These are phyloP conservation scores for Odiellus spinosus DNA, from an alignment of 2,888 invertebrate species.

Conservation along the genomic window DNA sequence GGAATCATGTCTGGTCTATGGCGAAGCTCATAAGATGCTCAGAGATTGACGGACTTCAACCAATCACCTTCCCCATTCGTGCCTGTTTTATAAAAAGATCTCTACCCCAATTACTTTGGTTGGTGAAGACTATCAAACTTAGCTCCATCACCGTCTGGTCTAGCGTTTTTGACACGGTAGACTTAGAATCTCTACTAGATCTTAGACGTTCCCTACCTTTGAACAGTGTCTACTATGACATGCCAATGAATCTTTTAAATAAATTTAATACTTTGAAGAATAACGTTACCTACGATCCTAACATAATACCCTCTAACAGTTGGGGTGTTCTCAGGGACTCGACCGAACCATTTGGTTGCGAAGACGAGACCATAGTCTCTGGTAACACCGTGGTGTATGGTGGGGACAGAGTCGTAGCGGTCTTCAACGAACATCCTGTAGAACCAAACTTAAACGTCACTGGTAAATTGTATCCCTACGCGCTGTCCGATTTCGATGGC, in stretches of 20 bases:
- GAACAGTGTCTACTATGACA: conserved; percentile 53
- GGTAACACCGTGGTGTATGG: too few relatives aligned
- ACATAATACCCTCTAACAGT: too few relatives aligned
- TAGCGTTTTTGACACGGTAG: conserved; percentile 46
- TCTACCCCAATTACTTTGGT: conserved; percentile 39
- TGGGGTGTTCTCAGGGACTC: too few relatives aligned
- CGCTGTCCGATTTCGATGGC: too few relatives aligned
- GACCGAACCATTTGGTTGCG: too few relatives aligned
- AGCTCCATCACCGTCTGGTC: conserved; percentile 69
- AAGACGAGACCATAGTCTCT: too few relatives aligned
- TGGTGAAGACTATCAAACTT: conserved; percentile 39
- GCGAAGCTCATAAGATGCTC: conserved; percentile 30
- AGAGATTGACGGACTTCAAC: conserved; percentile 39
- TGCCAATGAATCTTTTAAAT: conserved; percentile 36
- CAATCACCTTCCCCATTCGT: conserved; percentile 63
- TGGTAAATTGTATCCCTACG: too few relatives aligned
- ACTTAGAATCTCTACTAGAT: conserved; percentile 44
- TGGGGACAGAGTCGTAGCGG: too few relatives aligned
- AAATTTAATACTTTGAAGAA: too few relatives aligned
- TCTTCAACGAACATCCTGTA: too few relatives aligned
- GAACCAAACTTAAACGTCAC: too few relatives aligned
- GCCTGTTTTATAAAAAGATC: conserved; percentile 53
- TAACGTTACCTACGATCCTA: too few relatives aligned
- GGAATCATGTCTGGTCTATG: conserved; percentile 50
- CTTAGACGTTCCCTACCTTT: conserved; percentile 35